phyloP scores from a whole-genome alignment of 2,888 invertebrate species.

The Agrotis segetum region DNA sequence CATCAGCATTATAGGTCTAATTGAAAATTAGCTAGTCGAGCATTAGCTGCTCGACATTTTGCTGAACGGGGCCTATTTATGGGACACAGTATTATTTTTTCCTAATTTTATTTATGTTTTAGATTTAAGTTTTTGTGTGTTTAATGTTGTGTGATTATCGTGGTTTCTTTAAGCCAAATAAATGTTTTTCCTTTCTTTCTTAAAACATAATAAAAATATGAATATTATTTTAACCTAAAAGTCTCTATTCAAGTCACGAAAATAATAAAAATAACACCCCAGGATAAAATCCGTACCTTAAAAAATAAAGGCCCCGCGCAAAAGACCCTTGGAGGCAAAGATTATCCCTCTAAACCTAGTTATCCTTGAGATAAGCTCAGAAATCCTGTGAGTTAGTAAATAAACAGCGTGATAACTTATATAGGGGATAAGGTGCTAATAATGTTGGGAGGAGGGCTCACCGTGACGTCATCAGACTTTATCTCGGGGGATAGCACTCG shows the following conservation, averaged over 20 bases:
- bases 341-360: conserved; percentile 59
- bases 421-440: conserved; percentile 63
- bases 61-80: too few relatives aligned
- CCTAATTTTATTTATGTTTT: too few relatives aligned
- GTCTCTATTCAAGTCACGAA: not conserved
- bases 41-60: too few relatives aligned
- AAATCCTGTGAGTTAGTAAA: conserved; percentile 62
- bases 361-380: conserved; percentile 60
- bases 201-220: too few relatives aligned
- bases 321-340: conserved; percentile 29
- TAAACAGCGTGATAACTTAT: conserved; percentile 65
- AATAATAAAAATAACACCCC: conserved; percentile 24
- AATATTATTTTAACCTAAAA: not conserved
- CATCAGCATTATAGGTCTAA: too few relatives aligned
- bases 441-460: conserved; percentile 60
- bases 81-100: too few relatives aligned
- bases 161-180: too few relatives aligned
- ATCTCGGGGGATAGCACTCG: conserved; percentile 74
- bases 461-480: conserved; percentile 71
- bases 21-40: too few relatives aligned
- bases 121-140: too few relatives aligned
- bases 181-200: too few relatives aligned
- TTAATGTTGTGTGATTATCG: too few relatives aligned
- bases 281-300: conserved; percentile 1
- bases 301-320: conserved; percentile 29